Evolutionary conservation across 2,113 vertebrate species (phyloP), one percentile per base, ranked within the genome.

Genomic region (Macquaria australasica): DNA sequence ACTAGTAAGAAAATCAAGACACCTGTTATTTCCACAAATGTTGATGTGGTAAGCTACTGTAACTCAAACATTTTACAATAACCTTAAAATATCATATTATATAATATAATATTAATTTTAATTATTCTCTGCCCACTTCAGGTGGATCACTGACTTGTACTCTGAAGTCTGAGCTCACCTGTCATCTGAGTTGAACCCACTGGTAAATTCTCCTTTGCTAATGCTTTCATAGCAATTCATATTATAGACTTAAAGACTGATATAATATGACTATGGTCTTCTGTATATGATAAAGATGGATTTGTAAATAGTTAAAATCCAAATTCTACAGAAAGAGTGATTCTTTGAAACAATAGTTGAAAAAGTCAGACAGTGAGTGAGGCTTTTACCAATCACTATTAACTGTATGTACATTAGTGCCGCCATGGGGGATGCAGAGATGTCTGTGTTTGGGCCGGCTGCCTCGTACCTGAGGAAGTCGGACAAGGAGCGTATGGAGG

Each of bases 401-500:
- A 10, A 45, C 56, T 81, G 60, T 75, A 0, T 67, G 1, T 25
- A 25, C 6, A 39, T 58, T 28, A 93, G 87, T 34, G 74, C 83
- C 85, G 90, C 39, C 50, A 98, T 98, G 97, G 95, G 92, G 0
- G 97, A 97, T 21, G 90, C 96, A 31, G 86, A 94, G 81, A 96
- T 97, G 96, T 53, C 96, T 0, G 95, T 95, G 77, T 98, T 96
- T 48, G 97, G 97, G 92, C 16, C 15, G 0, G 96, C 97, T 1
- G 96, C 96, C 50, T 5, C 94, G 0, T 98, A 91, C 94, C 95
- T 98, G 77, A 95, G 97, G 56, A 97, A 97, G 90, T 97, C 97
- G 0, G 97, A 97, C 3, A 96, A 86, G 91, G 96, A 98, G 81
- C 96, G 97, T 10, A 95, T 98, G 90, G 97, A 97, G 89, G 96